Evolutionary conservation across 2,888 invertebrate genomes (phyloP).

Genomic region (Lacanobia wlatinum): DNA sequence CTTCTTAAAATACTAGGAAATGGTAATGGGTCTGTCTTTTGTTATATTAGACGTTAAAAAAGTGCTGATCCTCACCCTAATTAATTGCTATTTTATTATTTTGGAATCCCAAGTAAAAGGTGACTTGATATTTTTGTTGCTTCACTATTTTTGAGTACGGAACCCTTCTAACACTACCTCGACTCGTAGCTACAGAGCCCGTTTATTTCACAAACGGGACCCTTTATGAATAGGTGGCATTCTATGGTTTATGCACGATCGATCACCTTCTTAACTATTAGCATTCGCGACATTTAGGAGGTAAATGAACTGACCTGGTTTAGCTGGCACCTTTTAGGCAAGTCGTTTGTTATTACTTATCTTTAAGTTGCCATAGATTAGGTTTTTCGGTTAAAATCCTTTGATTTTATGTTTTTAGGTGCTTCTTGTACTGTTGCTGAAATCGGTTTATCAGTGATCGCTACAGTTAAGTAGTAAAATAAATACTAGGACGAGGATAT

Average conservation of each 20-base stretch:
- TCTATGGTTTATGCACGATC: slow-evolving; percentile 41
- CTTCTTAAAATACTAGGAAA: too few species aligned
- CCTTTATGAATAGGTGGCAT: slow-evolving; percentile 15
- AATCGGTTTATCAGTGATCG: too few species aligned
- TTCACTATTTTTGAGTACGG: not conserved
- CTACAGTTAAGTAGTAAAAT: too few species aligned
- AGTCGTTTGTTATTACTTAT: slow-evolving; percentile 46
- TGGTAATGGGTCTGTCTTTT: too few species aligned
- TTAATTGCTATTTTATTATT: too few species aligned
- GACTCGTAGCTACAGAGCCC: not conserved
- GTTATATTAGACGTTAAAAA: too few species aligned
- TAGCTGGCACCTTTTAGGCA: slow-evolving; percentile 20
- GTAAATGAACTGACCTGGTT: slow-evolving; percentile 53
- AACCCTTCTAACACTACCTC: not conserved
- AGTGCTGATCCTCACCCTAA: too few species aligned
- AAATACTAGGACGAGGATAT: too few species aligned
- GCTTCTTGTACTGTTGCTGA: too few species aligned
- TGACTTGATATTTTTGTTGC: not conserved
- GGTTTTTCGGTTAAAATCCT: not conserved
- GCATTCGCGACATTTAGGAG: slow-evolving; percentile 56
- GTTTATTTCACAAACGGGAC: slow-evolving; percentile 1
- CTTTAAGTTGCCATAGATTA: slow-evolving; percentile 28
- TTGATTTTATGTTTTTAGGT: slow-evolving; percentile 14
- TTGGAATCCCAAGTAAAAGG: too few species aligned
- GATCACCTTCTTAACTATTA: slow-evolving; percentile 51